These are phyloP conservation scores for Hippasteria phrygiana DNA, from an alignment of 53 echinoderm and acorn worm genomes.

Conservation along the genomic window DNA sequence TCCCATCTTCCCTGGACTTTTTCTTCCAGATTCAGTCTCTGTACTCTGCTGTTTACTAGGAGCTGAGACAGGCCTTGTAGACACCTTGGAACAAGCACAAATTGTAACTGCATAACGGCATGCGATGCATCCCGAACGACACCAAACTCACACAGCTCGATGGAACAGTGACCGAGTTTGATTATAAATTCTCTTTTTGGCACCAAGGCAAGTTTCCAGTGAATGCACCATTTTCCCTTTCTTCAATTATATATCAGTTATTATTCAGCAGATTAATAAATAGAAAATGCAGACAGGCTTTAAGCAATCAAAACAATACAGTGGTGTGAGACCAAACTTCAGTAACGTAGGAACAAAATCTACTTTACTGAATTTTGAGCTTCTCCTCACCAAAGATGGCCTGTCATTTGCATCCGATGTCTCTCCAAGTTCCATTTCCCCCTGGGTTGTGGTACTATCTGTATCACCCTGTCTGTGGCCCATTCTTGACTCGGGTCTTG, in stretches of 20 bases:
- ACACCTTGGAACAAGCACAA: conserved; percentile 15
- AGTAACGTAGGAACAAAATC: neutral
- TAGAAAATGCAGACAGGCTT: no score
- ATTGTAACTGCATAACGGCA: neutral
- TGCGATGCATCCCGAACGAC: neutral
- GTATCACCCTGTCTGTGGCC: conserved; percentile 60
- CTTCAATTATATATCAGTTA: no score
- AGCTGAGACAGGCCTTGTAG: conserved; percentile 55
- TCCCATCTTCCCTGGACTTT: conserved; percentile 35
- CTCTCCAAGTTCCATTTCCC: neutral
- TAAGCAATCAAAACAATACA: no score
- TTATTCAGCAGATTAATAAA: no score
- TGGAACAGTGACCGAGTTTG: no score
- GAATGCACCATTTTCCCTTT: no score
- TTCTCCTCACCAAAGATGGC: conserved; percentile 11
- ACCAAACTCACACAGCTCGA: no score
- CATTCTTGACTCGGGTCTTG: conserved; percentile 65
- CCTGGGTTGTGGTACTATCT: neutral
- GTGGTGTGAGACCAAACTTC: no score
- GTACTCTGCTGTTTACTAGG: conserved; percentile 39
- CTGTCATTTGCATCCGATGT: neutral
- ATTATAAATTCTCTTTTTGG: no score
- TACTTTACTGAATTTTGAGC: neutral
- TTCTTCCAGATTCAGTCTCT: conserved; percentile 19
- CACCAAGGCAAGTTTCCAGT: no score